These are phyloP conservation scores for Coregonus suidteri DNA, from an alignment of 2,797 vertebrate genomes.

Conservation along the genomic window DNA sequence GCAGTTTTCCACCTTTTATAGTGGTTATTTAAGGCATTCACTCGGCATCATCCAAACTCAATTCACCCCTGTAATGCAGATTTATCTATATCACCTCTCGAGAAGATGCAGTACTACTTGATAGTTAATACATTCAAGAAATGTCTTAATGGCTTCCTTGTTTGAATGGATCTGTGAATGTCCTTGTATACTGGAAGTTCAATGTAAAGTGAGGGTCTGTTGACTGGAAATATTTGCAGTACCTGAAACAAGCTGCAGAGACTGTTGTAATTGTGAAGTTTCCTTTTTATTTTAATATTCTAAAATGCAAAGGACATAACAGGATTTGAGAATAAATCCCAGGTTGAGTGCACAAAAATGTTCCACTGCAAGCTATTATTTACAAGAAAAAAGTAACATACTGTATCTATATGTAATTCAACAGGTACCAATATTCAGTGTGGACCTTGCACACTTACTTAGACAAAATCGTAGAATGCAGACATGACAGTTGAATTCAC, in stretches of 20 bases:
- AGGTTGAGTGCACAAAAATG: constrained; percentile 83
- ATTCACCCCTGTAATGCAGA: too few species aligned
- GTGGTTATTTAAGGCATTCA: too few species aligned
- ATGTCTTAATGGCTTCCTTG: neutral
- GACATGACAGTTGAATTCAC: constrained; percentile 40
- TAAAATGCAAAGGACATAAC: constrained; percentile 85
- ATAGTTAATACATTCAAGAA: too few species aligned
- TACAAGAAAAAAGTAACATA: constrained; percentile 75
- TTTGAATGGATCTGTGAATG: constrained; percentile 7
- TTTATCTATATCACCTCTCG: too few species aligned
- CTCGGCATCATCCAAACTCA: too few species aligned
- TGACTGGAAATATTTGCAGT: neutral
- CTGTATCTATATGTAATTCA: constrained; percentile 71
- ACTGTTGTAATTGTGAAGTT: constrained; percentile 74
- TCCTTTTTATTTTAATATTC: constrained; percentile 79
- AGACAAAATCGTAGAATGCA: constrained; percentile 53
- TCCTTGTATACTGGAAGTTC: neutral
- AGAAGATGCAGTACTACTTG: too few species aligned
- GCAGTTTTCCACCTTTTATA: too few species aligned
- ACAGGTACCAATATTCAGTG: constrained; percentile 64
- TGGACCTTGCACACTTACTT: constrained; percentile 23
- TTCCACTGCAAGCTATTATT: constrained; percentile 82
- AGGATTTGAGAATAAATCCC: constrained; percentile 88
- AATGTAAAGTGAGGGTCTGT: neutral
- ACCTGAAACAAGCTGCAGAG: constrained; percentile 25